phyloP scores from a whole-genome alignment of 2,797 vertebrate species.

The Lycodopsis pacificus region DNA sequence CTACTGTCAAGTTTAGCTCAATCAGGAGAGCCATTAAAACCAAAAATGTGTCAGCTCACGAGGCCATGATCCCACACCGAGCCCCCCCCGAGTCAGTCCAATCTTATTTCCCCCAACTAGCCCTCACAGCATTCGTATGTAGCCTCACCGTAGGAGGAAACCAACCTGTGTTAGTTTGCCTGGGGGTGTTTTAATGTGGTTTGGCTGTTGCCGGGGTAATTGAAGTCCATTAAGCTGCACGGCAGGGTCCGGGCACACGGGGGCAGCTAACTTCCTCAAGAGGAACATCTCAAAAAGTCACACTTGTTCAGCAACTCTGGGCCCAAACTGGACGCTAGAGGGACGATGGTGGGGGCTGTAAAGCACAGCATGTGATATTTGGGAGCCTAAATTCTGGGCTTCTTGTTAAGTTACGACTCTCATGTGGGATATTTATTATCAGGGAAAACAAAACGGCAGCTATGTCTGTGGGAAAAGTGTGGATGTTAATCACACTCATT shows the following conservation, averaged over 20 bases:
- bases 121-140: conserved; percentile 64
- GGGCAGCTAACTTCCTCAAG: conserved; percentile 38
- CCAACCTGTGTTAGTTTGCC: conserved; percentile 68
- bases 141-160: conserved; percentile 64
- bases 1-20: conserved; percentile 68
- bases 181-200: conserved; percentile 72
- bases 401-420: conserved; percentile 31
- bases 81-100: conserved; percentile 64
- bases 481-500: conserved; percentile 28
- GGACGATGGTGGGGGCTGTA: not conserved
- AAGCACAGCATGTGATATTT: conserved; percentile 34
- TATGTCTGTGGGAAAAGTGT: conserved; percentile 2
- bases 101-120: conserved; percentile 68
- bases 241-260: conserved; percentile 8
- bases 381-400: conserved; percentile 16
- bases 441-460: conserved; percentile 26
- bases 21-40: conserved; percentile 72
- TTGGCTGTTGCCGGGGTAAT: conserved; percentile 70
- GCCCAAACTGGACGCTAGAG: conserved; percentile 30
- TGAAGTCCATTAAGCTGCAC: conserved; percentile 66
- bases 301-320: conserved; percentile 31
- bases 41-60: conserved; percentile 56
- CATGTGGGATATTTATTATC: conserved; percentile 31
- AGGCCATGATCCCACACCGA: conserved; percentile 64
- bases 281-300: conserved; percentile 36